Evolutionary conservation across 1,140 invertebrate genomes (phyloP), one percentile per base, ranked within the genome.

Genomic region (Sipha flava): DNA sequence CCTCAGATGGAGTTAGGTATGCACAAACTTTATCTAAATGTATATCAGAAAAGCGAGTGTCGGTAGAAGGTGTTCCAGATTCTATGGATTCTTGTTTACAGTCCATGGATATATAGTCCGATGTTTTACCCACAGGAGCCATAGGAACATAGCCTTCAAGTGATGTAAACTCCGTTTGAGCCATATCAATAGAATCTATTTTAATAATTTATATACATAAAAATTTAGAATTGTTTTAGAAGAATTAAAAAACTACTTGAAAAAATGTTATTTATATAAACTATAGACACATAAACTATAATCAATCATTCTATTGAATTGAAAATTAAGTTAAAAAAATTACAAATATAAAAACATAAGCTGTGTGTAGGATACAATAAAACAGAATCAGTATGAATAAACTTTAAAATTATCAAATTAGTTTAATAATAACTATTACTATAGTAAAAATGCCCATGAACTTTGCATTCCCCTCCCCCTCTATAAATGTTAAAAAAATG

Each of bases 41-140:
- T 85, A 89, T 91, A 81, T 91, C 90, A 0, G 87, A 87, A 79
- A 90, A 90, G 0, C 87, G 85, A 68, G 88, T 83, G 82, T 91
- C 90, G 23, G 88, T 90, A 59, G 89, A 90, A 34, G 90, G 90
- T 6, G 90, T 91, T 21, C 92, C 92, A 14, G 91, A 92, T 34
- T 91, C 92, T 1, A 93, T 88, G 37, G 91, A 92, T 47, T 66
- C 21, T 79, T 57, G 77, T 52, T 81, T 82, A 43, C 75, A 81
- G 81, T 88, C 88, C 91, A 92, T 92, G 81, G 91, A 89, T 12
- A 92, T 87, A 82, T 91, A 92, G 5, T 88, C 89, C 81, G 87
- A 86, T 54, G 88, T 87, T 52, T 70, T 81, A 40, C 86, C 84
- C 4, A 85, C 84, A 2, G 89, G 89, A 10, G 88, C 87, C 90